Base-by-base conservation (phyloP, 1,140 invertebrate species). In the Manduca sexta region DNA sequence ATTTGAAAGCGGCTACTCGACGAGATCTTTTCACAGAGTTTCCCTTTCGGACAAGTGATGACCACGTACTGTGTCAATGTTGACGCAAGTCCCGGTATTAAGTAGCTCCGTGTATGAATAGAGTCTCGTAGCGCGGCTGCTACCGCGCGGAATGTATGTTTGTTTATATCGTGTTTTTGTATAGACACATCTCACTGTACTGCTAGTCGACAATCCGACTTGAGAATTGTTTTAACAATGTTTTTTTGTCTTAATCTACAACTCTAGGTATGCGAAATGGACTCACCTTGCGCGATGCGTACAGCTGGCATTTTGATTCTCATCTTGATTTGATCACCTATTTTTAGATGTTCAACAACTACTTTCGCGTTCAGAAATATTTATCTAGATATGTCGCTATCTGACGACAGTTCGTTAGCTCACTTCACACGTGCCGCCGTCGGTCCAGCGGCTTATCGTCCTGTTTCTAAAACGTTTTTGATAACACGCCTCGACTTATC, bases 291-390 rank as follows among this genome's bases (percentile, higher is more conserved):
- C 86, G 94, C 93, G 90, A 96, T 96, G 88, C 94, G 91, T 87
- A 95, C 93, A 86, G 94, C 94, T 86, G 94, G 94, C 94, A 96
- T 96, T 92, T 96, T 96, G 90, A 96, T 95, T 94, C 94, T 94
- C 94, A 96, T 96, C 90, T 92, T 95, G 93, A 80, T 80, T 80
- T 84, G 82, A 75, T 85, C 82, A 85, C 82, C 82, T 85, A 85
- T 85, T 79, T 85, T 85, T 83, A 77, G 68, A 68, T 75, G 69
- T 83, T 84, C 63, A 74, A 72, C 59, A 75, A 79, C 68, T 73
- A 70, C 72, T 76, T 69, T 72, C 74, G 74, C 79, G 66, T 58
- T 66, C 44, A 44, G 66, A 75, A 83, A 75, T 66, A 31, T 72
- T 76, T 80, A 79, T 84, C 70, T 81, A 49, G 69, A 69, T 78